Evolutionary conservation across 2,797 vertebrate genomes (phyloP).

Genomic region (Sebastes iracundus): DNA sequence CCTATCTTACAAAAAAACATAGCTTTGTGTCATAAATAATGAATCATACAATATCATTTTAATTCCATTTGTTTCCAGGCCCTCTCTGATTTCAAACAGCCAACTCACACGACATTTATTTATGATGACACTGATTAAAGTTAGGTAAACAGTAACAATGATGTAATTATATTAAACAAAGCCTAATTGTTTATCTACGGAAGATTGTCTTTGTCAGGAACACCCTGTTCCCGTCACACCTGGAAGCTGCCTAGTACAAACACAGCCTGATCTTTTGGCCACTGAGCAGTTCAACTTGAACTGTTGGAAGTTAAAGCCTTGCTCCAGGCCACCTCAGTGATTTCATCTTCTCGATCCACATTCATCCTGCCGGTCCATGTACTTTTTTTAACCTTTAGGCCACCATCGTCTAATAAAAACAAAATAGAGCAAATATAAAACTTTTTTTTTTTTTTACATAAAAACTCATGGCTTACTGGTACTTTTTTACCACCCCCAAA

Average conservation of each 20-base stretch:
- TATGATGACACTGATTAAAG: not conserved
- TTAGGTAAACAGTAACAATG: not conserved
- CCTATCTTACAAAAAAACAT: too few relatives aligned
- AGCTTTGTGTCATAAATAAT: not conserved
- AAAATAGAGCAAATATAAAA: not conserved
- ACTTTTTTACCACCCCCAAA: not conserved
- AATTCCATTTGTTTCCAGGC: not conserved
- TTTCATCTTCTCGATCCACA: not conserved
- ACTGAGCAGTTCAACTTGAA: not conserved
- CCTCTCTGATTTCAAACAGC: not conserved
- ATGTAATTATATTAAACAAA: not conserved
- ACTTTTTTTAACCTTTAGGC: not conserved
- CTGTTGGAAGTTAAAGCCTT: not conserved
- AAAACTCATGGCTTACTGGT: not conserved
- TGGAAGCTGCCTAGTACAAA: not conserved
- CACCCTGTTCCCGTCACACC: not conserved
- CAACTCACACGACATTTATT: accelerated
- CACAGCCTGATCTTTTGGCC: not conserved
- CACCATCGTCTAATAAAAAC: accelerated
- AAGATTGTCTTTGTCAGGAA: not conserved
- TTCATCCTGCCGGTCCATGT: accelerated
- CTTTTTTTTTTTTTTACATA: not conserved
- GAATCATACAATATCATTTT: not conserved
- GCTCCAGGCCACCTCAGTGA: not conserved
- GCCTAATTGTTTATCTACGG: not conserved